These are phyloP conservation scores for Cosmia pyralina DNA, from an alignment of 2,888 invertebrate species.

Conservation along the genomic window DNA sequence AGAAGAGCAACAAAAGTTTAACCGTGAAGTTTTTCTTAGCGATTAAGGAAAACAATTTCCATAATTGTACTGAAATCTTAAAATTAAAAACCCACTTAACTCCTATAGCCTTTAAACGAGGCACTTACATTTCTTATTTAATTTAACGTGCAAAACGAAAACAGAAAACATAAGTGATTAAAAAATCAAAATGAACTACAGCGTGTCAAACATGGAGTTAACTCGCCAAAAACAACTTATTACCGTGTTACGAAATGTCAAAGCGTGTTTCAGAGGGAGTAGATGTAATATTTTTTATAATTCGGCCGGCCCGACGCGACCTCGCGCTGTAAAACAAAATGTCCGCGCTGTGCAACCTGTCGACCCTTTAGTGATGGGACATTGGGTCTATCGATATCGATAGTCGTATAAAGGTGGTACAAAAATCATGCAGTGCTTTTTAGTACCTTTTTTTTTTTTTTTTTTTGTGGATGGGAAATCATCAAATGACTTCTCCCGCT, in stretches of 20 bases:
- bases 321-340: constrained; percentile 81
- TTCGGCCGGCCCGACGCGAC: constrained; percentile 66
- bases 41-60: constrained; percentile 18
- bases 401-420: background rate
- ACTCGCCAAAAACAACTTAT: constrained; percentile 65
- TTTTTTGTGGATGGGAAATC: no score
- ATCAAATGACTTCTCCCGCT: no score
- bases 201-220: constrained; percentile 55
- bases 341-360: constrained; percentile 78
- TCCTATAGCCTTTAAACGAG: constrained; percentile 7
- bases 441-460: no score
- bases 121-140: constrained; percentile 28
- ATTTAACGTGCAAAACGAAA: constrained; percentile 37
- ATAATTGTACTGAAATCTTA: constrained; percentile 12
- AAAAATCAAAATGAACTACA: constrained; percentile 54
- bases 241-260: constrained; percentile 66
- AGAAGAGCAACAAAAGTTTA: constrained; percentile 10
- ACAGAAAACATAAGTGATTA: constrained; percentile 50
- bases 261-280: constrained; percentile 65
- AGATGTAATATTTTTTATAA: constrained; percentile 73
- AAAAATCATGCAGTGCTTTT: background rate
- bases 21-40: background rate
- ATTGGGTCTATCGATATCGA: constrained; percentile 46
- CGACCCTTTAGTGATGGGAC: constrained; percentile 71
- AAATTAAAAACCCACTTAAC: constrained; percentile 33